Evolutionary conservation across 2,888 invertebrate species (phyloP).

Genomic region (Buathra laborator): DNA sequence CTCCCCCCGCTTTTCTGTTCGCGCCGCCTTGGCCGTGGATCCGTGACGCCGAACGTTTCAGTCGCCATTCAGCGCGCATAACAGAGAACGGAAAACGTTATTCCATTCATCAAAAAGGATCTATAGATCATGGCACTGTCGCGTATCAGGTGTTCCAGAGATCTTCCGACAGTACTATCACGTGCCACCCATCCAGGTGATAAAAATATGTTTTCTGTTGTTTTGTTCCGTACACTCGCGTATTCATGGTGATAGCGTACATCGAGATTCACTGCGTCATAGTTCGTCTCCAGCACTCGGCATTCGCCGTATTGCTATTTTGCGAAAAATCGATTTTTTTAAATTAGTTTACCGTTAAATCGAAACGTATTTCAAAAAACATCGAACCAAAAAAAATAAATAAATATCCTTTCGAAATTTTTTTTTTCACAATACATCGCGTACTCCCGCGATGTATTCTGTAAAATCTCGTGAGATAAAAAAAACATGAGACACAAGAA

Average conservation of each 20-base stretch:
- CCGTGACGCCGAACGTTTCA: slow-evolving; percentile 18
- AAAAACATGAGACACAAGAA: too few species aligned
- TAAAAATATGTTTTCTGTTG: slow-evolving; percentile 50
- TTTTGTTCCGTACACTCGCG: not conserved
- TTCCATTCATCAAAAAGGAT: slow-evolving; percentile 14
- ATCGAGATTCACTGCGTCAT: not conserved
- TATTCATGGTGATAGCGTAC: not conserved
- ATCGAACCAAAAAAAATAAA: not conserved
- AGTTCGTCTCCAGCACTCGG: not conserved
- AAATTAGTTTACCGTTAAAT: too few species aligned
- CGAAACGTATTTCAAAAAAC: too few species aligned
- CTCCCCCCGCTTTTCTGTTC: slow-evolving; percentile 43
- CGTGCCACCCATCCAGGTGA: slow-evolving; percentile 73
- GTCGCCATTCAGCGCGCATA: slow-evolving; percentile 5
- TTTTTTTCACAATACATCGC: not conserved
- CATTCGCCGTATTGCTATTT: too few species aligned
- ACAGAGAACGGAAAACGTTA: not conserved
- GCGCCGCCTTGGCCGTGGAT: slow-evolving; percentile 50
- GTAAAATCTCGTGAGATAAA: too few species aligned
- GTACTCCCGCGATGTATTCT: too few species aligned
- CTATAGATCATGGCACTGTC: slow-evolving; percentile 73
- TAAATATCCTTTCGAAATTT: not conserved
- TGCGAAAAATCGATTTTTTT: too few species aligned
- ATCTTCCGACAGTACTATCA: slow-evolving; percentile 69
- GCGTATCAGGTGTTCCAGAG: slow-evolving; percentile 68